Evolutionary conservation across 2,888 invertebrate species (phyloP).

Genomic region (Drosophila mulleri): DNA sequence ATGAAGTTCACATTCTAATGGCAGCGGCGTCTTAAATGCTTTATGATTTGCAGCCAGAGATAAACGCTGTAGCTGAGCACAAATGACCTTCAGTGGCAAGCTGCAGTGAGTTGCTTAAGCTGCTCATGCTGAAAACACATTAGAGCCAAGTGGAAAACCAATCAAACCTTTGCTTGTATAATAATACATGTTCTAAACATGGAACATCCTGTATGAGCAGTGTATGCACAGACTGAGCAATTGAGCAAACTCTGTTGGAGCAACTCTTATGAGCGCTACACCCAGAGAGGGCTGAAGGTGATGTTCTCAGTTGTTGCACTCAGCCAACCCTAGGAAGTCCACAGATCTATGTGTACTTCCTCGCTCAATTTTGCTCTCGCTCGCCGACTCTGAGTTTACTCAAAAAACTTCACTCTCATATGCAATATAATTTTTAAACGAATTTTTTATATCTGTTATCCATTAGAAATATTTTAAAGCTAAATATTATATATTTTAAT

Average conservation of each 20-base stretch:
- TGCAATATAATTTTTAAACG: no score
- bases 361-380: no score
- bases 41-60: constrained; percentile 64
- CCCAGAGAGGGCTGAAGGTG: no score
- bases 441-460: no score
- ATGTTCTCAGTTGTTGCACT: no score
- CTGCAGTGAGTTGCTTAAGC: constrained; percentile 18
- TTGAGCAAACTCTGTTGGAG: background rate
- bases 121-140: constrained; percentile 12
- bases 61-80: constrained; percentile 31
- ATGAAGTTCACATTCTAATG: constrained; percentile 61
- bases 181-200: background rate
- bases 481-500: no score
- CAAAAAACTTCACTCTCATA: no score
- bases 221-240: background rate
- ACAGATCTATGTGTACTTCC: no score
- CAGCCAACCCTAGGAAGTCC: no score
- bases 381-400: no score
- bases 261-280: no score
- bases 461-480: no score
- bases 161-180: background rate
- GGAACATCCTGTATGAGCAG: background rate
- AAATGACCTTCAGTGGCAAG: constrained; percentile 34
- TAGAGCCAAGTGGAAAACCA: constrained; percentile 2
- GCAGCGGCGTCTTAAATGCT: constrained; percentile 66